Conservation (phyloP, 2,888 invertebrate species). For the Drosophila vallismaia region DNA sequence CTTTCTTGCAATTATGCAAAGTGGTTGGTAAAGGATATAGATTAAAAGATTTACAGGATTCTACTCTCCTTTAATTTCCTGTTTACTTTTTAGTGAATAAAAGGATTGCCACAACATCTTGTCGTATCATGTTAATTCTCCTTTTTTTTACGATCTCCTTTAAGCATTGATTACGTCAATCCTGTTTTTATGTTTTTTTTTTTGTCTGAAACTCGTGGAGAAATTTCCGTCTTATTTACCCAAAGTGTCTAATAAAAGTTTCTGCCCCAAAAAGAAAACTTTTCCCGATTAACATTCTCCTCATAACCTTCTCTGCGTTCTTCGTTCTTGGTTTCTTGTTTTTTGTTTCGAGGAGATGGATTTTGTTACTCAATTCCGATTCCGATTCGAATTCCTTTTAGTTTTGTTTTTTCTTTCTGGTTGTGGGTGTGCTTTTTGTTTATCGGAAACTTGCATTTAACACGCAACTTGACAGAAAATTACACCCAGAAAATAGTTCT, state of each 20-base stretch:
- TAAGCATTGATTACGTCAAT: constrained; percentile 26
- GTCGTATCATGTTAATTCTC: constrained; percentile 16
- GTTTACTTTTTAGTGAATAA: background rate
- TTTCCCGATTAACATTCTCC: constrained; percentile 36
- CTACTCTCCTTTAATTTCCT: constrained; percentile 4
- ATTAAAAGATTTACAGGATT: constrained; percentile 16
- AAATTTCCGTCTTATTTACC: constrained; percentile 7
- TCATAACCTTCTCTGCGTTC: constrained; percentile 3
- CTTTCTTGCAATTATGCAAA: constrained; percentile 3
- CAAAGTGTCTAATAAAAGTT: constrained; percentile 35
- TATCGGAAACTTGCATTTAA: constrained; percentile 68
- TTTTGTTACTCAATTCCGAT: constrained; percentile 27
- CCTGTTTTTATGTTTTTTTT: constrained; percentile 12
- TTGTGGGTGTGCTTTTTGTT: constrained; percentile 28
- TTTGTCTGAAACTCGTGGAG: constrained; percentile 11
- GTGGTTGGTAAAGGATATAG: constrained; percentile 1
- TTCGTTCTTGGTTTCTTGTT: constrained; percentile 9
- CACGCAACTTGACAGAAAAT: constrained; percentile 63
- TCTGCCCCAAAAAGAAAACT: constrained; percentile 9
- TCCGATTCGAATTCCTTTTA: constrained; percentile 23
- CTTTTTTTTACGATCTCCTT: constrained; percentile 29
- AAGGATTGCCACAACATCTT: background rate
- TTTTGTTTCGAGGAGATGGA: constrained; percentile 15
- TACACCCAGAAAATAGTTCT: constrained; percentile 16
- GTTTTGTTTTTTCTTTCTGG: constrained; percentile 7